Conservation (phyloP, 64 coral and sea anemone genomes). For the Stylophora pistillata region DNA sequence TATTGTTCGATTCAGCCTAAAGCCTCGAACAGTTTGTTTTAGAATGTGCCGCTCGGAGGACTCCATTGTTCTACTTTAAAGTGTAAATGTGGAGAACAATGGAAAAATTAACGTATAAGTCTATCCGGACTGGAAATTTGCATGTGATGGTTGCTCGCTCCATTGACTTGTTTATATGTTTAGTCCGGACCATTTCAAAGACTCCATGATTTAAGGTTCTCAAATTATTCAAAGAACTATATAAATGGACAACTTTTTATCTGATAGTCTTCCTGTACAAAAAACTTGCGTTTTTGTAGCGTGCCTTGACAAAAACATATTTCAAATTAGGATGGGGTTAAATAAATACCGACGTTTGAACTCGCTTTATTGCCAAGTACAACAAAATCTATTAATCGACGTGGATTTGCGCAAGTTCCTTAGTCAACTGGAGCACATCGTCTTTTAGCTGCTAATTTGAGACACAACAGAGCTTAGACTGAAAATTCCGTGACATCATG, state of each 20-base stretch:
- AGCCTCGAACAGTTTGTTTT: conserved; percentile 36
- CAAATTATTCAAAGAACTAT: background rate
- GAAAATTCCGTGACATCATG: conserved; percentile 4
- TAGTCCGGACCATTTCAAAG: background rate
- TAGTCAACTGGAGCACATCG: background rate
- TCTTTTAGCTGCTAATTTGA: background rate
- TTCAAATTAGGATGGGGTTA: background rate
- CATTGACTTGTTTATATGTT: conserved; percentile 22
- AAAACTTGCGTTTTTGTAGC: background rate
- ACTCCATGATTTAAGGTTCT: too few species aligned
- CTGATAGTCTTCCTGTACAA: background rate
- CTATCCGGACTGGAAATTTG: conserved; percentile 24
- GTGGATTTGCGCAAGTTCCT: background rate
- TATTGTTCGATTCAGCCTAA: conserved; percentile 20
- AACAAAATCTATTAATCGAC: background rate
- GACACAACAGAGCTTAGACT: background rate
- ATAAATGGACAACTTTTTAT: background rate
- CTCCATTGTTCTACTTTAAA: conserved; percentile 26
- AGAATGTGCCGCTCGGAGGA: conserved; percentile 31
- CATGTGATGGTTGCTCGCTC: conserved; percentile 1
- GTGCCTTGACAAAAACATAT: background rate
- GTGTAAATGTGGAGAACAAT: conserved; percentile 35
- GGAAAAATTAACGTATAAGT: conserved; percentile 42
- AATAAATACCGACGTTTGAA: background rate
- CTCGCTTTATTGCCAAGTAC: background rate